Conservation (phyloP, 1,140 invertebrate genomes). For the Carposina sasakii region DNA sequence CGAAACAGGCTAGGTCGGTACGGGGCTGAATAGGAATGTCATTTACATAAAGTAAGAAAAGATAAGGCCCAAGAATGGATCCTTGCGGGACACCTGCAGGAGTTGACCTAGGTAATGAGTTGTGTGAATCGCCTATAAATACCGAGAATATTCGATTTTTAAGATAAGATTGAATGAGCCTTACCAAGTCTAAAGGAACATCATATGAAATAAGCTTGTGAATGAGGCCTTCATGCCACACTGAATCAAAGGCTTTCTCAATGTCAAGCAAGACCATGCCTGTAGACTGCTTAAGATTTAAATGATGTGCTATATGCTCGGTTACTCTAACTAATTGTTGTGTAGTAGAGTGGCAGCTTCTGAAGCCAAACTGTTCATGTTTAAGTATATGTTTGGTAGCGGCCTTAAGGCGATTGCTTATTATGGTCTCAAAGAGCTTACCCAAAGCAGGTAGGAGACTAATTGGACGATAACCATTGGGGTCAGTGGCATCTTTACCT, state of each 20-base stretch:
- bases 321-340: slow-evolving; percentile 3
- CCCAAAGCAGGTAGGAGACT: slow-evolving; percentile 14
- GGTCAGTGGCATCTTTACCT: not conserved
- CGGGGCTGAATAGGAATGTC: not conserved
- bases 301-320: not conserved
- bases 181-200: not conserved
- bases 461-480: not conserved
- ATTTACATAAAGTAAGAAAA: not conserved
- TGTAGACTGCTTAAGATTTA: not conserved
- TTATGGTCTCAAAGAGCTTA: slow-evolving; percentile 40
- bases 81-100: slow-evolving; percentile 17
- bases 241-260: not conserved
- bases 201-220: not conserved
- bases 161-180: not conserved
- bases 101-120: not conserved
- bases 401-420: not conserved
- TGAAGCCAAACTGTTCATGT: slow-evolving; percentile 4
- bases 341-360: not conserved
- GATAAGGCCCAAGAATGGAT: not conserved
- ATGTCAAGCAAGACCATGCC: not conserved
- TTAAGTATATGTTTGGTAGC: not conserved
- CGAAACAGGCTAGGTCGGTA: not conserved
- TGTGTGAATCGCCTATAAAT: not conserved
- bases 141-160: not conserved
- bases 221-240: not conserved